Conservation (phyloP, 2,113 vertebrate genomes). For the Psammodynastes pulverulentus region DNA sequence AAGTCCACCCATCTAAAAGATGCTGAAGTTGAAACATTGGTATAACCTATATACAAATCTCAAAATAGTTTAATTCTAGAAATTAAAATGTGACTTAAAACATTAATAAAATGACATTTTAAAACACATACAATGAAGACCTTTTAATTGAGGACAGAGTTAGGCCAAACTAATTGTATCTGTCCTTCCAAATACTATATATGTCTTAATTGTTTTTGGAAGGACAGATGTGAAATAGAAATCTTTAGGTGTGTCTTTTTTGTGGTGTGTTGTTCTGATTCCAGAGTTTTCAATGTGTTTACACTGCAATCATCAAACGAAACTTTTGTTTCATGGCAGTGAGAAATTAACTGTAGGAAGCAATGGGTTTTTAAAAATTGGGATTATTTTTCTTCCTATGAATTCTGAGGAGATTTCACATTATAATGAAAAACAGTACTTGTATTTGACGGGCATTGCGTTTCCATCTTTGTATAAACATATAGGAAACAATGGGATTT, state of each 20-base stretch:
- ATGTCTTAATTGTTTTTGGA: neutral
- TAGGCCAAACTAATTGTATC: neutral
- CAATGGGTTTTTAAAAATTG: neutral
- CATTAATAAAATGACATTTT: neutral
- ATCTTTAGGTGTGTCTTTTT: neutral
- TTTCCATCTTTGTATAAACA: neutral
- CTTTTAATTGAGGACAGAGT: neutral
- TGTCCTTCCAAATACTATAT: neutral
- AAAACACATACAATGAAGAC: neutral
- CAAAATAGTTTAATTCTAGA: neutral
- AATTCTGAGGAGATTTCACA: neutral
- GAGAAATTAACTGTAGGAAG: neutral
- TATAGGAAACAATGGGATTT: neutral
- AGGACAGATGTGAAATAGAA: neutral
- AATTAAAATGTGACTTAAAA: neutral
- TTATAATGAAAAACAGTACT: neutral
- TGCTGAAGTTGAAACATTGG: neutral
- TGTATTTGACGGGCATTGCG: neutral
- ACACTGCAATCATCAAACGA: neutral
- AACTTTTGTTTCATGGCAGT: neutral
- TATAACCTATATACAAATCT: neutral
- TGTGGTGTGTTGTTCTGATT: neutral
- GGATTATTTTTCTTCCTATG: neutral
- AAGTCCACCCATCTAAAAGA: neutral
- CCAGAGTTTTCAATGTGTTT: neutral